A percentile compares a stretch with the other conserved stretches of the same genome.
Evolutionary conservation across 64 coral and sea anemone genomes (phyloP).

Genomic region (Actinia equina): DNA sequence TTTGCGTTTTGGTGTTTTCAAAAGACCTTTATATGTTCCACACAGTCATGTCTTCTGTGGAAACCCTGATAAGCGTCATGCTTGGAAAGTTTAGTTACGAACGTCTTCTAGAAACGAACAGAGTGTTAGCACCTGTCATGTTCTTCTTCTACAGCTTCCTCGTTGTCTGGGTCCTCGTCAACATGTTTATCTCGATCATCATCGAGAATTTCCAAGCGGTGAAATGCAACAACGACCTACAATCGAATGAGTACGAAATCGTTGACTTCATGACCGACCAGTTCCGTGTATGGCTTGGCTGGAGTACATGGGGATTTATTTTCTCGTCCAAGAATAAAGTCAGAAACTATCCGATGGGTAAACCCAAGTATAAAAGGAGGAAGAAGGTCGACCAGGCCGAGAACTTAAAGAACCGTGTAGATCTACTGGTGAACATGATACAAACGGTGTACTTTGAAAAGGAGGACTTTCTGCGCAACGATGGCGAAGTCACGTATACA

Average conservation of each 20-base stretch:
- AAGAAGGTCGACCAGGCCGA: conserved; percentile 33
- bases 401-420: conserved; percentile 53
- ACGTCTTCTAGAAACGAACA: conserved; percentile 66
- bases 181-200: conserved; percentile 95
- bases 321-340: conserved; percentile 62
- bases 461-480: conserved; percentile 71
- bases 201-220: conserved; percentile 90
- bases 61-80: conserved; percentile 91
- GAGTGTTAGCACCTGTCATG: conserved; percentile 66
- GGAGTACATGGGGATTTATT: conserved; percentile 35
- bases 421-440: conserved; percentile 63
- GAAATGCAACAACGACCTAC: conserved; percentile 80
- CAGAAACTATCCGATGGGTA: background rate
- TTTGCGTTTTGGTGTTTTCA: conserved; percentile 81
- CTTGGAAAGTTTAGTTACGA: conserved; percentile 94
- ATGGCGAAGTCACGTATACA: conserved; percentile 73
- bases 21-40: conserved; percentile 87
- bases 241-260: conserved; percentile 94
- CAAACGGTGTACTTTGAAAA: conserved; percentile 67
- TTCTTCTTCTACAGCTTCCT: conserved; percentile 84
- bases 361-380: conserved; percentile 36
- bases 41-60: conserved; percentile 61
- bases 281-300: conserved; percentile 72
- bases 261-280: conserved; percentile 88
- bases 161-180: conserved; percentile 82